Percentiles rank a stretch among this genome's conserved stretches.
phyloP scores from a whole-genome alignment of 2,888 invertebrate genomes.

The Chromoteleia sp. region DNA sequence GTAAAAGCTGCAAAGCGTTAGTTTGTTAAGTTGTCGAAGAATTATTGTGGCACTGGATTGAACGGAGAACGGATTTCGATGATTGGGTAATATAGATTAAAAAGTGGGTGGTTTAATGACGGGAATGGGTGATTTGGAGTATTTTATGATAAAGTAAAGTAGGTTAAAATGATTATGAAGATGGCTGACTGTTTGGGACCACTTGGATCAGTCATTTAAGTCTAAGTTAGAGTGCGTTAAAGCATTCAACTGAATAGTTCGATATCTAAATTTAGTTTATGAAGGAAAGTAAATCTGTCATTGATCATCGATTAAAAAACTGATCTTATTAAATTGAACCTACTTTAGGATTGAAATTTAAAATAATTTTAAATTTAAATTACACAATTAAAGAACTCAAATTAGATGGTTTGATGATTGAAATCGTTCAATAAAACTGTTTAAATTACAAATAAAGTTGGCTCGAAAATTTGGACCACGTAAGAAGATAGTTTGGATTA shows the following conservation, averaged over 20 bases:
- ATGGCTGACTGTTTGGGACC: constrained; percentile 26
- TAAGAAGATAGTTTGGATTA: no score
- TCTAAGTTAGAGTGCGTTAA: neutral
- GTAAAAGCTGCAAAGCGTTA: constrained; percentile 49
- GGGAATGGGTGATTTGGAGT: constrained; percentile 1
- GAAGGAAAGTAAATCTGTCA: no score
- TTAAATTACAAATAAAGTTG: no score
- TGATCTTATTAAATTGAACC: no score
- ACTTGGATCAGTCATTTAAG: constrained; percentile 34
- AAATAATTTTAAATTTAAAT: no score
- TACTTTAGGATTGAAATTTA: no score
- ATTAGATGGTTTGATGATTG: neutral
- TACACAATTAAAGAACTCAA: no score
- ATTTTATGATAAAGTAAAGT: constrained; percentile 7
- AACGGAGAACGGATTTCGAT: neutral
- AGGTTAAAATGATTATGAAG: constrained; percentile 27
- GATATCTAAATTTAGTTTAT: no score
- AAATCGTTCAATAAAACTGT: neutral
- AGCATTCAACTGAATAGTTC: no score
- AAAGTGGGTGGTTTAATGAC: neutral
- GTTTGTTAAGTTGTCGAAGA: neutral
- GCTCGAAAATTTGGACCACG: no score
- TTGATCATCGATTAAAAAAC: no score
- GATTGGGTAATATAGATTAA: neutral
- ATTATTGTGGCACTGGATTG: no score